Base-by-base conservation (phyloP, 2,888 invertebrate species). In the Campoplex capitator region DNA sequence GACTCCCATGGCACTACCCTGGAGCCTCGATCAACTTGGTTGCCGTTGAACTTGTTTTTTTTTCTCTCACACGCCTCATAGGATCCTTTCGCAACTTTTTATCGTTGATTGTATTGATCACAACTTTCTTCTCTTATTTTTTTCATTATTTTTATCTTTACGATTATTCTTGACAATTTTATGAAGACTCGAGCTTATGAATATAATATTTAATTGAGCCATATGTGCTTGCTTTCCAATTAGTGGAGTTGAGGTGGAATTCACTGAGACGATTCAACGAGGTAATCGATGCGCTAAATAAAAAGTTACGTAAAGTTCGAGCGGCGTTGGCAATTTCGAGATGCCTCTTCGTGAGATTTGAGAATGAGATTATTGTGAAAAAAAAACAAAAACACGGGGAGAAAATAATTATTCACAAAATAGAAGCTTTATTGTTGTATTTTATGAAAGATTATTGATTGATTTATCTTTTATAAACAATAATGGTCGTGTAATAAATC, bases 261-360 rank as follows among this genome's bases (percentile, higher is more conserved):
- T 42, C 9, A 38, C 67, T 42, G 42, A 38, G 67, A 42, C 35
- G 42, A 38, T 42, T 67, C 38, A 23, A 38, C 42, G 8, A 67
- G 67, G 23, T n/a, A 67, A 67, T 67, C 42, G 38, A 67, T 67
- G 67, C 38, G 67, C 18, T 74, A 74, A 65, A 45, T 68, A 48
- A 42, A 68, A 70, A 56, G 73, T 83, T 78, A 78, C 77, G 78
- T 78, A 78, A 83, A 65, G 28, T 81, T n/a, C 11, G 67, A 56
- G 32, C 16, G 2, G 9, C 16, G 32, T 32, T 32, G 62, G 16
- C 16, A 16, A 62, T 62, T 62, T 62, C 7, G 42, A 75, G 38
- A 51, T 51, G 16, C 2, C 51, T 51, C 7, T 42, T 70, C 58
- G 58, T 58, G 79, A 45, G 58, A 28, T 45, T 1, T 70, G 3